These are phyloP conservation scores for Hiodon tergisus DNA, from an alignment of 2,113 vertebrate genomes.

Conservation along the genomic window DNA sequence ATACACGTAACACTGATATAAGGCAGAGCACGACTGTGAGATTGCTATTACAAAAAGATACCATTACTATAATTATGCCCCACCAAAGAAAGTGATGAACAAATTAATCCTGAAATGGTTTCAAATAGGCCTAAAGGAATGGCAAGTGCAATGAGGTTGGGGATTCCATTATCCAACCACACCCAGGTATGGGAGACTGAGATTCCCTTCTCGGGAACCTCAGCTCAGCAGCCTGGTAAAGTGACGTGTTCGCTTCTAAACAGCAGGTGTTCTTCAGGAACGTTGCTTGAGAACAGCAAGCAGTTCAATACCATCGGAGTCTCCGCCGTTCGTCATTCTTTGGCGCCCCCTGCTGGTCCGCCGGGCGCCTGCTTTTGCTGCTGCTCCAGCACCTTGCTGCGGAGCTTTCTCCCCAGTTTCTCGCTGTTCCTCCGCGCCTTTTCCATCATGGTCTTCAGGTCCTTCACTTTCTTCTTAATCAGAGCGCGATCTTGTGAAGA, in stretches of 20 bases:
- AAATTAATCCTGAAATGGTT: background rate
- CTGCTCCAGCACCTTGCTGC: conserved; percentile 73
- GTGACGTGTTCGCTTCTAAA: background rate
- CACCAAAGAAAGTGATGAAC: background rate
- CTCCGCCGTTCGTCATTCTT: conserved; percentile 42
- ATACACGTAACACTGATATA: conserved; percentile 36
- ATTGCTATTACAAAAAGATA: too few relatives aligned
- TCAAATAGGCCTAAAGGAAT: conserved; percentile 1
- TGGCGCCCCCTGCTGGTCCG: conserved; percentile 45
- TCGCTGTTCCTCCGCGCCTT: conserved; percentile 80
- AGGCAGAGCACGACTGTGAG: conserved; percentile 2
- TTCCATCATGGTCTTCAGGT: conserved; percentile 81
- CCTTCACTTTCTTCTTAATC: conserved; percentile 91
- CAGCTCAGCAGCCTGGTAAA: background rate
- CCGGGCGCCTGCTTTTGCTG: conserved; percentile 62
- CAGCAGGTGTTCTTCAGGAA: background rate
- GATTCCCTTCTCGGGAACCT: background rate
- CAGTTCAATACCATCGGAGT: background rate
- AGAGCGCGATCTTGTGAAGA: conserved; percentile 81
- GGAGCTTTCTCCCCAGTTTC: conserved; percentile 83
- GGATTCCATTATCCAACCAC: background rate
- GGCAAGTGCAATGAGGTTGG: conserved; percentile 8
- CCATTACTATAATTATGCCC: background rate
- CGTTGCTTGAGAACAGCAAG: background rate
- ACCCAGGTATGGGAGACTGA: background rate